These are phyloP conservation scores for Coptodon rendalli DNA, from an alignment of 2,113 vertebrate genomes.

Conservation along the genomic window DNA sequence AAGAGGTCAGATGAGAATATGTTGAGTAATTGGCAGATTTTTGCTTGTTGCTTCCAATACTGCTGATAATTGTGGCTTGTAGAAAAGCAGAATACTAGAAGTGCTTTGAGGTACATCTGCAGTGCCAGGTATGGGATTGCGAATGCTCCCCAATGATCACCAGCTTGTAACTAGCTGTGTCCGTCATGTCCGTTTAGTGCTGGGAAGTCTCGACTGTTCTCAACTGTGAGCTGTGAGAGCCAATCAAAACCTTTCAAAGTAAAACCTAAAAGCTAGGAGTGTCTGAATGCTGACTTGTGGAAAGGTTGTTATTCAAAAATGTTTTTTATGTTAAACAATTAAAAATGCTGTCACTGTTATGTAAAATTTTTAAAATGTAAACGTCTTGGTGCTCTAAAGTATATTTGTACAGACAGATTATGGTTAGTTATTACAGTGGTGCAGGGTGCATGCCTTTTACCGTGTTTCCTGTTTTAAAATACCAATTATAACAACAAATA, in stretches of 20 bases:
- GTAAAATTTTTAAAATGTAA: fast-evolving
- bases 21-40: conserved; percentile 16
- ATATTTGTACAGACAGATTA: background rate
- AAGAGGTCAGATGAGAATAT: conserved; percentile 35
- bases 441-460: background rate
- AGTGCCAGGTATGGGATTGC: background rate
- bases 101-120: background rate
- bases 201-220: background rate
- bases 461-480: background rate
- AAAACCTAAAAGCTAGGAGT: background rate
- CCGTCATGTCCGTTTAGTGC: background rate
- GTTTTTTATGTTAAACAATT: background rate
- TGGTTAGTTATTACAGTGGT: background rate
- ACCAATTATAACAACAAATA: background rate
- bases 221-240: background rate
- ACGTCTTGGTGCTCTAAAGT: background rate
- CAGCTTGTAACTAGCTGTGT: background rate
- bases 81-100: background rate
- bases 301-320: background rate
- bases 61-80: background rate
- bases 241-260: background rate
- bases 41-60: background rate
- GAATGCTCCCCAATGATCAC: background rate
- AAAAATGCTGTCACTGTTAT: background rate
- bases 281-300: background rate